Percentiles rank a stretch among this genome's conserved stretches.
These are phyloP conservation scores for Gambusia yucatana DNA, from an alignment of 2,797 vertebrate genomes.

Conservation along the genomic window DNA sequence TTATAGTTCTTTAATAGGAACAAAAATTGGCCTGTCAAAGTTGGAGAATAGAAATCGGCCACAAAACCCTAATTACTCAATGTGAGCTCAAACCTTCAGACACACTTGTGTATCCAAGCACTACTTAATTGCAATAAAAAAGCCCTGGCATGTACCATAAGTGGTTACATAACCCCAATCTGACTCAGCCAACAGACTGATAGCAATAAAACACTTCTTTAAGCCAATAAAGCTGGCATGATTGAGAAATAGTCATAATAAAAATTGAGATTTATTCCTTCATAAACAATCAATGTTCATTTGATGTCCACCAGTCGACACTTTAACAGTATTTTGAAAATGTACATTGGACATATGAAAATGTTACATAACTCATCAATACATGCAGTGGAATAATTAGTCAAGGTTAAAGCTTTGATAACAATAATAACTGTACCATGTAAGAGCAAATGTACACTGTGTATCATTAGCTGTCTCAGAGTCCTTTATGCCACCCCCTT, in stretches of 20 bases:
- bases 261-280: background rate
- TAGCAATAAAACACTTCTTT: background rate
- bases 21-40: background rate
- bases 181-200: background rate
- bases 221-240: background rate
- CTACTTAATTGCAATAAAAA: background rate
- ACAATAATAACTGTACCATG: background rate
- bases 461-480: conserved; percentile 29
- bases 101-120: background rate
- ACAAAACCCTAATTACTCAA: background rate
- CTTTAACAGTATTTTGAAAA: background rate
- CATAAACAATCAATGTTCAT: background rate
- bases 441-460: conserved; percentile 21
- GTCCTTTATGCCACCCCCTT: conserved; percentile 16
- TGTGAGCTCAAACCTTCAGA: background rate
- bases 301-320: background rate
- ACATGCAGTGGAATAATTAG: background rate
- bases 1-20: background rate
- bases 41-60: background rate
- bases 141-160: background rate
- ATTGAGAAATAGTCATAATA: background rate
- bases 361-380: background rate
- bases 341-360: background rate
- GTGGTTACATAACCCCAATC: background rate
- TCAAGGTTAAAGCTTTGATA: background rate